Conservation (phyloP, 2,113 vertebrate species). For the Epinephelus moara region DNA sequence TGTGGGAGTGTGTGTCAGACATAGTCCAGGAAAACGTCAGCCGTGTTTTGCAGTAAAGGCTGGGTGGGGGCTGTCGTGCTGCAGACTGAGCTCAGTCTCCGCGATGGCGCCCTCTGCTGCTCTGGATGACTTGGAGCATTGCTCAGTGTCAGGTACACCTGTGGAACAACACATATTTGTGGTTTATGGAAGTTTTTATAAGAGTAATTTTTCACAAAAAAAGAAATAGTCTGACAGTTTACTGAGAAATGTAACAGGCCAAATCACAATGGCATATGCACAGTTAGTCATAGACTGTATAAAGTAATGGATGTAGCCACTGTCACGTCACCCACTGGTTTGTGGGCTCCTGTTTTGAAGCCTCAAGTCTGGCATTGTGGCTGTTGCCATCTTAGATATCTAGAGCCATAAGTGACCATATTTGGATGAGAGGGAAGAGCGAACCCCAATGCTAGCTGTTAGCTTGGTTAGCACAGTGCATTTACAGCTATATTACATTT, state of each 20-base stretch:
- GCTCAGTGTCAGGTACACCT: constrained; percentile 92
- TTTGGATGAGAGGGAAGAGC: too few relatives aligned
- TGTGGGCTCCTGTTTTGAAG: too few relatives aligned
- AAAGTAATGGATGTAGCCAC: too few relatives aligned
- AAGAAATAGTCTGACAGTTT: neutral
- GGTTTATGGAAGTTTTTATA: neutral
- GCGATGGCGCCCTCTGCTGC: constrained; percentile 83
- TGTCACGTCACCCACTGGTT: too few relatives aligned
- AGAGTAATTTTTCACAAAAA: neutral
- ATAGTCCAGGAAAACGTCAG: constrained; percentile 87
- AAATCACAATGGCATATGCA: neutral
- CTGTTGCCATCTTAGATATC: too few relatives aligned
- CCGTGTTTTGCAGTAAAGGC: constrained; percentile 88
- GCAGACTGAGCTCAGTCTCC: constrained; percentile 94
- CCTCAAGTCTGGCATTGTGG: too few relatives aligned
- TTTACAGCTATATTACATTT: too few relatives aligned
- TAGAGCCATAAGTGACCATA: too few relatives aligned
- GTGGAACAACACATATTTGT: constrained; percentile 30
- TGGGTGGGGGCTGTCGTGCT: constrained; percentile 95
- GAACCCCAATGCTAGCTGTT: too few relatives aligned
- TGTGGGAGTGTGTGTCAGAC: constrained; percentile 49
- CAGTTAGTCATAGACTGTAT: too few relatives aligned
- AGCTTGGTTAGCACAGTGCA: too few relatives aligned
- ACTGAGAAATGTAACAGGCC: neutral
- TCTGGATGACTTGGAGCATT: constrained; percentile 78